Base-by-base conservation (phyloP, 2,888 invertebrate genomes). In the Hydraecia micacea region DNA sequence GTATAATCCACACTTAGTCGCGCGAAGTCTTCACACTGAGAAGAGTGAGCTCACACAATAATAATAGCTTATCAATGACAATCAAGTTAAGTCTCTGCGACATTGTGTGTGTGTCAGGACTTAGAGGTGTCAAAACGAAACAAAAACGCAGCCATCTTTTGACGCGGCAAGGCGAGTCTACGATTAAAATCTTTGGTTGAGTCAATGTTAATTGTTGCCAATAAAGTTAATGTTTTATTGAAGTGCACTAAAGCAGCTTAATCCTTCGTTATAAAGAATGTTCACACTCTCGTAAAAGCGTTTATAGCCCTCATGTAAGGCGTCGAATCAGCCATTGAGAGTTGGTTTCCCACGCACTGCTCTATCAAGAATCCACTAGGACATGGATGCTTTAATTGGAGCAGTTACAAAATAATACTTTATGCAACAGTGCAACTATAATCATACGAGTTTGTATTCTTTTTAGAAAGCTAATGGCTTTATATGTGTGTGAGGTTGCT, bases 221-320 rank as follows among this genome's bases (percentile, higher is more conserved):
- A 73, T 85, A 73, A 83, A 86, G 15, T 75, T 63, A 63, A 63
- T 46, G 2, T 71, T 69, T 74, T 68, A 84, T 74, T 67, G 69
- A 7, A 63, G 28, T 36, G 65, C 15, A 28, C 5, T 78, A 25
- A 49, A 55, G 15, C 67, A 62, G 39, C 18, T 68, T 83, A 81
- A 81, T 55, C 39, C 36, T 58, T 49, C 1, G 28, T 28, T 28
- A 32, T 60, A 77, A 76, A 69, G 25, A 2, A 70, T 36, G 77
- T 69, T 66, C 13, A 80, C 69, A 83, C 7, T 58, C 32, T 60
- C 62, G 32, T 75, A n/a, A 28, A 68, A 11, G 32, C 21, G 42
- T 80, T 79, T 75, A 80, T 55, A 32, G 42, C 67, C 21, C 25
- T 25, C 15, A 28, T 58, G 21, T 25, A 25, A 62, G 32, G 25